Evolutionary conservation across 1,140 invertebrate genomes (phyloP).

Genomic region (Drosophila subpulchrella): DNA sequence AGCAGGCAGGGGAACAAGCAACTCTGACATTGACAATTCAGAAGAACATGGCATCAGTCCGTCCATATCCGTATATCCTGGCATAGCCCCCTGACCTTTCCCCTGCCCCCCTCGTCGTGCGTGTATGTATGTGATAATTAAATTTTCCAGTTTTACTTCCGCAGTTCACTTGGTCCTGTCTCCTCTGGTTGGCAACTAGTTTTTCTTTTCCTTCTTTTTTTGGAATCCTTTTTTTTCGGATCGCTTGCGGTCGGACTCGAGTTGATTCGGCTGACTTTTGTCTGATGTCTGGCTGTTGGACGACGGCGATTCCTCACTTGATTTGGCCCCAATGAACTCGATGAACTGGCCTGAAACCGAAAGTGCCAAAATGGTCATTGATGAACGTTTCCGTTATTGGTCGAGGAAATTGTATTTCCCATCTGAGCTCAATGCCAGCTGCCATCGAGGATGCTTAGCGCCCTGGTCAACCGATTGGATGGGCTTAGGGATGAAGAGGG

Average conservation of each 20-base stretch:
- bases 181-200: slow-evolving; percentile 1
- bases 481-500: slow-evolving; percentile 3
- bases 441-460: slow-evolving; percentile 42
- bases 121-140: slow-evolving; percentile 67
- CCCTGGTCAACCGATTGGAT: slow-evolving; percentile 40
- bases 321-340: slow-evolving; percentile 59
- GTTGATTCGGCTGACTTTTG: slow-evolving; percentile 54
- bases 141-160: slow-evolving; percentile 74
- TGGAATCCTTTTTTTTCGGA: slow-evolving; percentile 19
- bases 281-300: slow-evolving; percentile 17
- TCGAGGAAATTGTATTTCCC: slow-evolving; percentile 64
- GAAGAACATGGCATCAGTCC: slow-evolving; percentile 62
- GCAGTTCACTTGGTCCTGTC: slow-evolving; percentile 37
- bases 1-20: slow-evolving; percentile 29
- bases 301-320: slow-evolving; percentile 41
- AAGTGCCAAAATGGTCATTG: slow-evolving; percentile 74
- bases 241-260: slow-evolving; percentile 42
- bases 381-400: slow-evolving; percentile 70
- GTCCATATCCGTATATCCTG: slow-evolving; percentile 29
- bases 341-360: slow-evolving; percentile 64
- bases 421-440: slow-evolving; percentile 33
- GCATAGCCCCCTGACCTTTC: neutral
- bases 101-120: neutral
- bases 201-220: slow-evolving; percentile 3
- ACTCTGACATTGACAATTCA: slow-evolving; percentile 72